These are phyloP conservation scores for Ictidomys tridecemlineatus DNA, from an alignment of 2,113 vertebrate species.

Conservation along the genomic window DNA sequence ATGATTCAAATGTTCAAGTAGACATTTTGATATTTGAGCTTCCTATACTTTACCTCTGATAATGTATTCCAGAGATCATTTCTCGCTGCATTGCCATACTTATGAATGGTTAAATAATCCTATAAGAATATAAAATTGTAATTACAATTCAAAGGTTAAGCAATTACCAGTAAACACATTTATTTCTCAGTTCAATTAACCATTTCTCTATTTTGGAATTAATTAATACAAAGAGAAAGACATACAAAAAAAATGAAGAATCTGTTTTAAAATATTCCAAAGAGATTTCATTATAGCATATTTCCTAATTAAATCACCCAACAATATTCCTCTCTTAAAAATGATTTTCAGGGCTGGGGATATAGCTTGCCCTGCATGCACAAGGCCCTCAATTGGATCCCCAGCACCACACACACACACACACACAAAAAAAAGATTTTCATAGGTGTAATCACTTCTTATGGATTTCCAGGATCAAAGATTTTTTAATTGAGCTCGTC, in stretches of 20 bases:
- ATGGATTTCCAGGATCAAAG: constrained; percentile 49
- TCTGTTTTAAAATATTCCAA: constrained; percentile 55
- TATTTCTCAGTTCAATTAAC: constrained; percentile 75
- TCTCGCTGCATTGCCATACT: constrained; percentile 96
- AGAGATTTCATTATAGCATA: constrained; percentile 61
- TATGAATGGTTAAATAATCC: constrained; percentile 97
- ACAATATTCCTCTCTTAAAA: constrained; percentile 61
- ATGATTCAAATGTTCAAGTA: constrained; percentile 45
- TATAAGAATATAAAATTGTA: constrained; percentile 85
- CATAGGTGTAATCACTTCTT: not conserved
- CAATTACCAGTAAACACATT: constrained; percentile 67
- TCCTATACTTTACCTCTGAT: constrained; percentile 91
- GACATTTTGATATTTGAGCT: not conserved
- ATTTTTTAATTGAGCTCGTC: constrained; percentile 66
- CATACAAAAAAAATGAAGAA: constrained; percentile 12
- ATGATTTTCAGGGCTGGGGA: not conserved
- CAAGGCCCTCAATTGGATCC: too few species aligned
- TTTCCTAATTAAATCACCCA: constrained; percentile 66
- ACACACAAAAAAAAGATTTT: constrained; percentile 24
- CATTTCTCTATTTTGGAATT: constrained; percentile 74
- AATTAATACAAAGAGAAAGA: constrained; percentile 64
- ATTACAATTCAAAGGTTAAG: constrained; percentile 80
- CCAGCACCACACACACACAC: too few species aligned
- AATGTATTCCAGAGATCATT: constrained; percentile 96
- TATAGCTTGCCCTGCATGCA: too few species aligned